These are phyloP conservation scores for Danio tinwini DNA, from an alignment of 2,797 vertebrate species.

Conservation along the genomic window DNA sequence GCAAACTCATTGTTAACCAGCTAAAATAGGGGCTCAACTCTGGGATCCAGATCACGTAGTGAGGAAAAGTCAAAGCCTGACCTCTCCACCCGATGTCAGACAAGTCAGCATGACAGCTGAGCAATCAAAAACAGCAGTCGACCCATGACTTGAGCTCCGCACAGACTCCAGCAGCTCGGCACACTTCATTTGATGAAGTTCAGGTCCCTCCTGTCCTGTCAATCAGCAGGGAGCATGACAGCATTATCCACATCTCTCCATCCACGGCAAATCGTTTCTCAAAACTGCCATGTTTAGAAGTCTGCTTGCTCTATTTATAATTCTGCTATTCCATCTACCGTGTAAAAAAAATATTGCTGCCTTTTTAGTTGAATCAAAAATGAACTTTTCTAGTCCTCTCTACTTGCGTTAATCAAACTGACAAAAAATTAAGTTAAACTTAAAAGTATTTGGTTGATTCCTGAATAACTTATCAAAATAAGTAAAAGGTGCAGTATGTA, in stretches of 20 bases:
- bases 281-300: constrained; percentile 3
- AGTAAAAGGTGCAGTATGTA: too few relatives aligned
- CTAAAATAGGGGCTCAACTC: constrained; percentile 11
- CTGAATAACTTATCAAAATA: too few relatives aligned
- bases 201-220: constrained; percentile 46
- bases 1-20: constrained; percentile 14
- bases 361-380: too few relatives aligned
- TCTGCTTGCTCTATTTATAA: not conserved
- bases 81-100: constrained; percentile 50
- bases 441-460: too few relatives aligned
- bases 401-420: too few relatives aligned
- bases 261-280: constrained; percentile 20
- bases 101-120: constrained; percentile 57
- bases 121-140: constrained; percentile 58
- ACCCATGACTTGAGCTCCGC: constrained; percentile 42
- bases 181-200: constrained; percentile 48
- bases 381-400: too few relatives aligned
- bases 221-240: constrained; percentile 40
- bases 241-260: constrained; percentile 25
- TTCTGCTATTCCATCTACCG: not conserved
- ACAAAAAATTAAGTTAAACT: too few relatives aligned
- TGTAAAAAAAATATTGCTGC: too few relatives aligned
- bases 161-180: constrained; percentile 30
- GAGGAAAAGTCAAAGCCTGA: constrained; percentile 43
- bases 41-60: constrained; percentile 52